Conservation (phyloP, 2,113 vertebrate species). For the Plestiodon gilberti region DNA sequence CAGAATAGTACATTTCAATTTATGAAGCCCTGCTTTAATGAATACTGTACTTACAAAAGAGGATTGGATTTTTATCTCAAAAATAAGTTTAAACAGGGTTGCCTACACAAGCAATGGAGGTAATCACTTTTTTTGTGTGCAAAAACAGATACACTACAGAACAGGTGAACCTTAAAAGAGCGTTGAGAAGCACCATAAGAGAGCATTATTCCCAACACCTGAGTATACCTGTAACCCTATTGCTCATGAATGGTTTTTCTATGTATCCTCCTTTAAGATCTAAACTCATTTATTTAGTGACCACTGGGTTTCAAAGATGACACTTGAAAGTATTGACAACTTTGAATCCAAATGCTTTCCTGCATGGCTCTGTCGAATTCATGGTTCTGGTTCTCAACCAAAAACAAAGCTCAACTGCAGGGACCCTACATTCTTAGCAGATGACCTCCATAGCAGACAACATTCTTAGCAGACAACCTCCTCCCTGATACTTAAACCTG, state of each 20-base stretch:
- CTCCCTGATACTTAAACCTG: not conserved
- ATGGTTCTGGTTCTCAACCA: not conserved
- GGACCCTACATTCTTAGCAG: not conserved
- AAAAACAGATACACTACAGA: not conserved
- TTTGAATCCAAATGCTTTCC: not conserved
- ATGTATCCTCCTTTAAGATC: not conserved
- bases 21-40: not conserved
- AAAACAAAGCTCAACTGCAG: not conserved
- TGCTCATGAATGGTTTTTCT: not conserved
- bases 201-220: not conserved
- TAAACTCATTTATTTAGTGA: not conserved
- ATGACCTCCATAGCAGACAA: too few relatives aligned
- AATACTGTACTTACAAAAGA: constrained; percentile 12
- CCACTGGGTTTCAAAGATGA: too few relatives aligned
- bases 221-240: not conserved
- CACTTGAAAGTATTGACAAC: not conserved
- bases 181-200: too few relatives aligned
- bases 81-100: not conserved
- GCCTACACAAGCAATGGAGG: not conserved
- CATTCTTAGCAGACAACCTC: too few relatives aligned
- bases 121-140: not conserved
- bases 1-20: constrained; percentile 4
- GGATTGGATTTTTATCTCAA: not conserved
- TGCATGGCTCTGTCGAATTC: not conserved
- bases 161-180: not conserved